Percentiles rank a stretch among this genome's conserved stretches.
Conservation (phyloP, 1,140 invertebrate genomes). For the Melanaphis sacchari region DNA sequence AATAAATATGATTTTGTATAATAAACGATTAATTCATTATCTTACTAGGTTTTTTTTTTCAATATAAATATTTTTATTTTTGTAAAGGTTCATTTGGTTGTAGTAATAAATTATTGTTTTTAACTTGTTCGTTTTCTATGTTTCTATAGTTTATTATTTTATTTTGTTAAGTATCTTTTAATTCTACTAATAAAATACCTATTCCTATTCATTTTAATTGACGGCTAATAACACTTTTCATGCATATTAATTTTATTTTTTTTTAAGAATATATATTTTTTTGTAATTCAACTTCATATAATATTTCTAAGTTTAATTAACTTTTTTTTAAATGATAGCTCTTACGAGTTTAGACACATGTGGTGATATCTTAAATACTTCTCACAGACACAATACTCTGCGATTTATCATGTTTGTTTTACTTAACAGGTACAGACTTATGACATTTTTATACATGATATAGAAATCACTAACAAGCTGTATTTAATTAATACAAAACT, state of each 20-base stretch:
- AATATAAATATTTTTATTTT: neutral
- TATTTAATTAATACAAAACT: conserved; percentile 23
- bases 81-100: neutral
- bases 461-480: conserved; percentile 6
- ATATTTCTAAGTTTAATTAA: conserved; percentile 15
- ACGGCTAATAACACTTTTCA: neutral
- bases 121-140: neutral
- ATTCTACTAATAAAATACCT: neutral
- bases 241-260: neutral
- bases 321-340: conserved; percentile 4
- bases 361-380: conserved; percentile 15
- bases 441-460: neutral
- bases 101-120: neutral
- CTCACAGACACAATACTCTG: neutral
- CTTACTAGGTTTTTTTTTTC: neutral
- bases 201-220: neutral
- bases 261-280: neutral
- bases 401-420: conserved; percentile 39
- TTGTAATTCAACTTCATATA: neutral
- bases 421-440: neutral
- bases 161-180: neutral
- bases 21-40: neutral
- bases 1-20: conserved; percentile 11
- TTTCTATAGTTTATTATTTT: neutral
- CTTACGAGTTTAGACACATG: conserved; percentile 17